phyloP scores from a whole-genome alignment of 2,888 invertebrate genomes.

The Zele albiditarsus region DNA sequence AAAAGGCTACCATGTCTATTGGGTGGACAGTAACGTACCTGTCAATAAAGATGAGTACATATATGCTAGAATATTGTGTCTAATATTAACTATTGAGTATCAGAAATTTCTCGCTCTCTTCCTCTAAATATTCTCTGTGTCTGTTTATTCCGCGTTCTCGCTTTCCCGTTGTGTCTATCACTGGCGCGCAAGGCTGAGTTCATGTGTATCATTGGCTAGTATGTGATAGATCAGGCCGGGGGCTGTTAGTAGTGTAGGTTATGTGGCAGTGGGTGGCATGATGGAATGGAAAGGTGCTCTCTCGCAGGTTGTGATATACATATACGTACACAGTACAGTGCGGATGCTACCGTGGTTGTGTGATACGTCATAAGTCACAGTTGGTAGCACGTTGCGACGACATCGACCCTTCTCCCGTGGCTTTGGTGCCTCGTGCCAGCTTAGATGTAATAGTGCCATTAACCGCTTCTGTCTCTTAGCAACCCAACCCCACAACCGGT shows the following conservation, averaged over 20 bases:
- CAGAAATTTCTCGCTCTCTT: slow-evolving; percentile 34
- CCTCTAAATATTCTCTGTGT: neutral
- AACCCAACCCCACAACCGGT: slow-evolving; percentile 59
- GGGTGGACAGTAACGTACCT: slow-evolving; percentile 47
- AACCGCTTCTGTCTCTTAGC: slow-evolving; percentile 69
- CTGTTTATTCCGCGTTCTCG: neutral
- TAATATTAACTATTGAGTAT: slow-evolving; percentile 56
- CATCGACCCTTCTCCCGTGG: slow-evolving; percentile 55
- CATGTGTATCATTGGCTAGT: neutral
- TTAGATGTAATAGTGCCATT: slow-evolving; percentile 67
- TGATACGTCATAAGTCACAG: slow-evolving; percentile 71
- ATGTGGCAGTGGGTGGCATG: neutral
- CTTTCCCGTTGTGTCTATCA: neutral
- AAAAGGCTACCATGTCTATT: slow-evolving; percentile 54
- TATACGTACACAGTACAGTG: neutral
- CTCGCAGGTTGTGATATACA: neutral
- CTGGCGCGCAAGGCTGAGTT: neutral
- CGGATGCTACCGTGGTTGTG: slow-evolving; percentile 51
- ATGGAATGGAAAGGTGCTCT: slow-evolving; percentile 17
- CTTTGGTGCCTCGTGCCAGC: slow-evolving; percentile 47
- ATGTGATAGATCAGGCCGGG: no score
- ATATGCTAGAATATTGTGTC: slow-evolving; percentile 35
- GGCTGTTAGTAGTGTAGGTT: no score
- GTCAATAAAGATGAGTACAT: slow-evolving; percentile 56
- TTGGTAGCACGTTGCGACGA: slow-evolving; percentile 69